Conservation (phyloP, 1,140 invertebrate genomes). For the Drosophila paulistorum region DNA sequence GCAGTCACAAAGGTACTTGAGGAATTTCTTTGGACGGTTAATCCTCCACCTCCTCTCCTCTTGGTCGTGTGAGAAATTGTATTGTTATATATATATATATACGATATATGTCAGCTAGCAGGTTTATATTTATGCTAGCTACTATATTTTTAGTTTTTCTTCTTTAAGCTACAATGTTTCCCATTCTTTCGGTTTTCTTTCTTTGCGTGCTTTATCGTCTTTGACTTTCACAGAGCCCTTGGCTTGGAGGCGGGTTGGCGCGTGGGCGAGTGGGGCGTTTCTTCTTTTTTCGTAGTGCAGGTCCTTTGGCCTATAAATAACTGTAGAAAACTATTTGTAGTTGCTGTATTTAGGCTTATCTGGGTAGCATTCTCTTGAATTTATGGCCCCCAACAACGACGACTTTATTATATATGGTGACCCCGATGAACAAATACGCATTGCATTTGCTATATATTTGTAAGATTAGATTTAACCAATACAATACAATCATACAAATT, state of each 20-base stretch:
- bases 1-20: slow-evolving; percentile 55
- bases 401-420: slow-evolving; percentile 3
- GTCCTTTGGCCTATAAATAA: slow-evolving; percentile 31
- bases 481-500: not conserved
- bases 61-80: slow-evolving; percentile 50
- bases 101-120: slow-evolving; percentile 24
- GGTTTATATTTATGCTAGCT: slow-evolving; percentile 37
- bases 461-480: no score
- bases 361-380: slow-evolving; percentile 14
- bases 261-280: not conserved
- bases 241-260: not conserved
- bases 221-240: slow-evolving; percentile 33
- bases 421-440: slow-evolving; percentile 5
- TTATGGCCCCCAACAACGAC: not conserved
- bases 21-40: slow-evolving; percentile 71
- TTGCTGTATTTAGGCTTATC: slow-evolving; percentile 22
- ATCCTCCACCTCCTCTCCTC: slow-evolving; percentile 17
- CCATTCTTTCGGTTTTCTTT: slow-evolving; percentile 13
- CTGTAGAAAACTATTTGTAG: slow-evolving; percentile 26
- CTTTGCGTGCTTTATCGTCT: slow-evolving; percentile 51
- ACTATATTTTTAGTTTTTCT: slow-evolving; percentile 32
- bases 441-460: not conserved
- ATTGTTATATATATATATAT: slow-evolving; percentile 40
- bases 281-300: not conserved
- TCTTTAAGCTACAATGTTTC: slow-evolving; percentile 8